These are phyloP conservation scores for Liolophura sinensis DNA, from an alignment of 1,140 invertebrate genomes.

Conservation along the genomic window DNA sequence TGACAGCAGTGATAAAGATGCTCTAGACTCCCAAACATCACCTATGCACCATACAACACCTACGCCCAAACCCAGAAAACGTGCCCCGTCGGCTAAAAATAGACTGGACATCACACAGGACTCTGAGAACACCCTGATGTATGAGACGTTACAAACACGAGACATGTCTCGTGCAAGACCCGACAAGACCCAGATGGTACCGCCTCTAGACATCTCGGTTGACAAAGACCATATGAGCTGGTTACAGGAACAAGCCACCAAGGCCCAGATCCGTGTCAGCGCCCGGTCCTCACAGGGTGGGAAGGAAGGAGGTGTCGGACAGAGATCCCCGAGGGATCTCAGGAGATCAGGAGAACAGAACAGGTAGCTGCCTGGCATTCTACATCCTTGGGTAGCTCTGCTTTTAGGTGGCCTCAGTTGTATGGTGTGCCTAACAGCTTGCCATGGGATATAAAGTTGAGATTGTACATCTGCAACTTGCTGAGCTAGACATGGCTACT, in stretches of 20 bases:
- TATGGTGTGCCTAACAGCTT: too few relatives aligned
- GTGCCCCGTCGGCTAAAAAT: background rate
- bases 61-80: too few relatives aligned
- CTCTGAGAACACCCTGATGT: conserved; percentile 42
- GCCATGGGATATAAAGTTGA: too few relatives aligned
- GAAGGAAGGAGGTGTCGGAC: too few relatives aligned
- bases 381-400: background rate
- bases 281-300: background rate
- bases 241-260: conserved; percentile 49
- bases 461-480: too few relatives aligned
- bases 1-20: background rate
- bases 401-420: too few relatives aligned
- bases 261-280: conserved; percentile 30
- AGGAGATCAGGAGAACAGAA: background rate
- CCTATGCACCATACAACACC: too few relatives aligned
- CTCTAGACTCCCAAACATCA: too few relatives aligned
- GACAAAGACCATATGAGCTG: conserved; percentile 54
- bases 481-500: too few relatives aligned
- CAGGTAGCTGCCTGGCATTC: background rate
- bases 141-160: conserved; percentile 50
- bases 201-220: conserved; percentile 51
- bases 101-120: background rate
- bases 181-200: conserved; percentile 26
- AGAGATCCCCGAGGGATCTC: too few relatives aligned
- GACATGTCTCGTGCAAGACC: conserved; percentile 34